A percentile compares a stretch with the other conserved stretches of the same genome.
Conservation (phyloP, 2,888 invertebrate genomes). For the Hydrotaea cyrtoneurina region DNA sequence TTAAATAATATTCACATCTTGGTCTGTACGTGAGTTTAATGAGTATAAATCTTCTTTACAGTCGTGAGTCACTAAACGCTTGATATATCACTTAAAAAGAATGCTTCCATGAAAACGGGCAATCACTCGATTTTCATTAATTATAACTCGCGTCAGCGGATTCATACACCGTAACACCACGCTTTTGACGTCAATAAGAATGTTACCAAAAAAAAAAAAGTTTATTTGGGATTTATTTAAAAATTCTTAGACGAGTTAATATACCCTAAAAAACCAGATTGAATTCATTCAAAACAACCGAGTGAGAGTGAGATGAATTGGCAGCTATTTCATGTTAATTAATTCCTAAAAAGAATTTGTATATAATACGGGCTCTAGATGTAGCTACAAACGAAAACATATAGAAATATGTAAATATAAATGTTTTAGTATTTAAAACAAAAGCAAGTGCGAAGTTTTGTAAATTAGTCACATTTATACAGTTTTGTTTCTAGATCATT, state of each 20-base stretch:
- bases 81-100: neutral
- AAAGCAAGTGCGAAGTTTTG: too few species aligned
- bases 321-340: neutral
- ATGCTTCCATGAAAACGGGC: neutral
- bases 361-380: too few species aligned
- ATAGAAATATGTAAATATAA: too few species aligned
- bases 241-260: neutral
- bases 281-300: neutral
- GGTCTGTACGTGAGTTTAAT: too few species aligned
- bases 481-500: too few species aligned
- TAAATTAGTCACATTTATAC: neutral
- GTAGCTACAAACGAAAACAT: neutral
- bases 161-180: neutral
- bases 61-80: neutral
- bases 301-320: neutral
- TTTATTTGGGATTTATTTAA: neutral
- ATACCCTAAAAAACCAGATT: neutral
- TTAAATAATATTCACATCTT: too few species aligned
- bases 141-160: neutral
- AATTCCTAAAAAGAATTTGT: too few species aligned
- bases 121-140: neutral
- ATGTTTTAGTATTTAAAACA: neutral
- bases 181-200: neutral
- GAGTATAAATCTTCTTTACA: neutral
- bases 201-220: too few species aligned